Conservation (phyloP, 2,888 invertebrate genomes). For the Nemotelus nigrinus region DNA sequence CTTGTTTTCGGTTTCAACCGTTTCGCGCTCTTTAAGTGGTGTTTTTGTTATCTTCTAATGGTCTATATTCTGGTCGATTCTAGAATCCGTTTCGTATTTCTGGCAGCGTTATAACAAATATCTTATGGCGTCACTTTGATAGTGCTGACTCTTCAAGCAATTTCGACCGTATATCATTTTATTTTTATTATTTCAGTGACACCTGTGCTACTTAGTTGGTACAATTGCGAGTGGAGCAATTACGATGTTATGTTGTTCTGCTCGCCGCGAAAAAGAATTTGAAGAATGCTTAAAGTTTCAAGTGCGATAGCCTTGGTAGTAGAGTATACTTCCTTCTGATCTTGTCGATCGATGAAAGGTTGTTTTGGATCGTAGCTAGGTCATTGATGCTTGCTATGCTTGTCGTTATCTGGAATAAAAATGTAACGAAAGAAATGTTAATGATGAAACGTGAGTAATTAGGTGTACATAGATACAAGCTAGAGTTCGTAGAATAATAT, state of each 20-base stretch:
- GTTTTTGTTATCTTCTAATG: background rate
- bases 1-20: background rate
- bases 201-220: conserved; percentile 15
- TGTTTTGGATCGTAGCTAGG: conserved; percentile 21
- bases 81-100: background rate
- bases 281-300: no score
- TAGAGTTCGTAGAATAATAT: no score
- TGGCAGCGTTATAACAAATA: conserved; percentile 6
- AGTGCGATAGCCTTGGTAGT: no score
- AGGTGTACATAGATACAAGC: no score
- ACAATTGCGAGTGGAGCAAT: conserved; percentile 15
- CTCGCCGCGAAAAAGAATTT: no score
- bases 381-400: conserved; percentile 21
- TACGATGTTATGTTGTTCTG: background rate
- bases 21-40: background rate
- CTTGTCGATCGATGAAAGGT: background rate
- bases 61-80: background rate
- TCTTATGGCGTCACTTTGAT: conserved; percentile 15
- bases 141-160: conserved; percentile 27
- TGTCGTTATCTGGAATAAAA: conserved; percentile 25
- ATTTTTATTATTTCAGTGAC: conserved; percentile 24
- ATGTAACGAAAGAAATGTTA: background rate
- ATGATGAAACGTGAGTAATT: background rate
- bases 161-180: conserved; percentile 4
- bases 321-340: no score